Evolutionary conservation across 2,888 invertebrate species (phyloP), one percentile per base, ranked within the genome.

Genomic region (Stratiomys singularior): DNA sequence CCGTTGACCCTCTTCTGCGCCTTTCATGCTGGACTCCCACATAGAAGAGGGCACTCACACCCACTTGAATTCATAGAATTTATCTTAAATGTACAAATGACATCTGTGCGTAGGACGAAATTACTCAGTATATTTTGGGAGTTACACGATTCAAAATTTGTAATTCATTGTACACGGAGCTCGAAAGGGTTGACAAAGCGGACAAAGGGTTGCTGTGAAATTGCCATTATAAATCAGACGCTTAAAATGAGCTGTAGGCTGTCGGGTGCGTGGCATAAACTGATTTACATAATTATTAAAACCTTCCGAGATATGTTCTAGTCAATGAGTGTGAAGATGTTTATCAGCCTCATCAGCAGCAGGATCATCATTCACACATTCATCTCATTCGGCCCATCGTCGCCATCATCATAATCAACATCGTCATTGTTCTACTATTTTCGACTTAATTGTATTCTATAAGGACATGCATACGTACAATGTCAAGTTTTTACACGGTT

Each of bases 251-350:
- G 67, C 18, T 60, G 60, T 25, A 23, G 60, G 25, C 60, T 60
- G 18, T 60, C 1, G 25, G 28, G 27, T 64, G 64, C 11, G n/a
- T 15, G 64, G 15, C 64, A 18, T 64, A 44, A 69, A 9, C 21
- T 69, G 69, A 69, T 69, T 69, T 69, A 23, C 69, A 69, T 69
- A 69, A 69, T 69, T 69, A 69, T 69, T 69, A 69, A 69, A 69
- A 69, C 44, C n/a, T 69, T 69, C 11, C 9, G 46, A 69, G 47
- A 47, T 47, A 11, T 46, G 69, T n/a, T 37, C 25, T 47, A 46
- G 25, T 69, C 69, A 69, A 25, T 69, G 23, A 25, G 69, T 30
- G 69, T 69, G 47, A 69, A 69, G 69, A 69, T 69, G 69, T 47
- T 47, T 69, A 69, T 69, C 69, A 47, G 69, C 69, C 69, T 69